phyloP scores from a whole-genome alignment of 2,113 vertebrate species.

The Spea multiplicata region DNA sequence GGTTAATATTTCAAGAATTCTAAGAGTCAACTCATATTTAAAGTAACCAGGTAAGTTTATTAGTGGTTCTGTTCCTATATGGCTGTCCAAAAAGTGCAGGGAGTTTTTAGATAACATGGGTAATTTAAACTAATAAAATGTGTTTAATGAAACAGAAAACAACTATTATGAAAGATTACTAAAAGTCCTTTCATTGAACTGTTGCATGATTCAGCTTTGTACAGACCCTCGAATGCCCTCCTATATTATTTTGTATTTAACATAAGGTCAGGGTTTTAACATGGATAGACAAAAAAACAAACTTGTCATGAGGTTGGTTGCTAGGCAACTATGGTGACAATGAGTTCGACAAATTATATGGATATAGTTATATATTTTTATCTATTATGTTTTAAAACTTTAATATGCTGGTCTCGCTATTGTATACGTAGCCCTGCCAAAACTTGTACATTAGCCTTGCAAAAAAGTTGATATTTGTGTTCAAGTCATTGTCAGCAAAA shows the following conservation, averaged over 20 bases:
- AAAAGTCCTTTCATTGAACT: too few species aligned
- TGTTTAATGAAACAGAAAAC: too few species aligned
- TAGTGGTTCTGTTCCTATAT: too few species aligned
- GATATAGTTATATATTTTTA: background rate
- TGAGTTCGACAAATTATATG: background rate
- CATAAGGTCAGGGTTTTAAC: background rate
- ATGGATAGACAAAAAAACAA: background rate
- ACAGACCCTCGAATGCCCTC: background rate
- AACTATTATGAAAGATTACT: too few species aligned
- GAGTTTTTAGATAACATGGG: too few species aligned
- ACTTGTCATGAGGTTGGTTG: background rate
- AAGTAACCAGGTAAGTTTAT: too few species aligned
- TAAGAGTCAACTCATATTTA: too few species aligned
- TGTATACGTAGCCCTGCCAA: background rate
- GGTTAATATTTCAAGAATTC: too few species aligned
- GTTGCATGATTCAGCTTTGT: too few species aligned
- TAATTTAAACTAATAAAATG: too few species aligned
- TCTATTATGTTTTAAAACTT: background rate
- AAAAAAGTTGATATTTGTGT: background rate
- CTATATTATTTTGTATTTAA: background rate
- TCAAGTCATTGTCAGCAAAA: background rate
- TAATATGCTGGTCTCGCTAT: background rate
- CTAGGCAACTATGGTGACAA: background rate
- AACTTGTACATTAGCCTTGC: background rate
- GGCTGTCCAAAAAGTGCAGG: too few species aligned